Percentiles rank a stretch among this genome's conserved stretches.
Conservation (phyloP, 2,888 invertebrate genomes). For the Torymus aiolomorphi region DNA sequence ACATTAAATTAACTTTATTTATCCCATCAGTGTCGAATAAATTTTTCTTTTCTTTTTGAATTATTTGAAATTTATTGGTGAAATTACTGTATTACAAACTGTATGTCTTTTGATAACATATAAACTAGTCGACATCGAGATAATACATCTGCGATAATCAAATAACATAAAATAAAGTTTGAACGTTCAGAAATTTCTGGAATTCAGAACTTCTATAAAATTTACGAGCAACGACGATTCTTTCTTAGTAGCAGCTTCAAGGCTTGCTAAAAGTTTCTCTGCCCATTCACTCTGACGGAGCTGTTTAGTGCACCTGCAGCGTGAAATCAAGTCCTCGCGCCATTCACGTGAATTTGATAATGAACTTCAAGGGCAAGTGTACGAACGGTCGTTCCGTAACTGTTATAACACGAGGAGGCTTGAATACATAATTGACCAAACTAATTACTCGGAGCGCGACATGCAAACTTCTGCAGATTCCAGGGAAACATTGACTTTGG, state of each 20-base stretch:
- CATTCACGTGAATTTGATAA: conserved; percentile 45
- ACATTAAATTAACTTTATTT: no score
- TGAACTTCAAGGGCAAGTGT: conserved; percentile 32
- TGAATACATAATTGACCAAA: conserved; percentile 65
- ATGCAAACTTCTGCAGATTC: conserved; percentile 66
- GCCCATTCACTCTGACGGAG: conserved; percentile 37
- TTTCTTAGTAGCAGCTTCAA: conserved; percentile 32
- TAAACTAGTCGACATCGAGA: neutral
- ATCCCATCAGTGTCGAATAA: no score
- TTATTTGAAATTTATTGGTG: no score
- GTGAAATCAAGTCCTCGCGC: conserved; percentile 28
- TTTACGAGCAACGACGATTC: neutral
- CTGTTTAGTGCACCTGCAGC: conserved; percentile 15
- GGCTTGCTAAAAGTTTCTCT: conserved; percentile 42
- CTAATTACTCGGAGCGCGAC: conserved; percentile 68
- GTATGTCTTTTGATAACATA: no score
- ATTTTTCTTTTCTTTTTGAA: no score
- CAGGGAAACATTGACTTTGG: conserved; percentile 51
- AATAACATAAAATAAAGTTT: neutral
- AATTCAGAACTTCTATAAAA: neutral
- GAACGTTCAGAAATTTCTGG: conserved; percentile 28
- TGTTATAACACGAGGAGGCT: conserved; percentile 37
- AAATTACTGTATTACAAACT: no score
- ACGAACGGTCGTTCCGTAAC: conserved; percentile 3
- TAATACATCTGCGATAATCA: neutral